Percentiles rank a stretch among this genome's conserved stretches.
Evolutionary conservation across 2,888 invertebrate species (phyloP).

Genomic region (Bhutanitis thaidina): DNA sequence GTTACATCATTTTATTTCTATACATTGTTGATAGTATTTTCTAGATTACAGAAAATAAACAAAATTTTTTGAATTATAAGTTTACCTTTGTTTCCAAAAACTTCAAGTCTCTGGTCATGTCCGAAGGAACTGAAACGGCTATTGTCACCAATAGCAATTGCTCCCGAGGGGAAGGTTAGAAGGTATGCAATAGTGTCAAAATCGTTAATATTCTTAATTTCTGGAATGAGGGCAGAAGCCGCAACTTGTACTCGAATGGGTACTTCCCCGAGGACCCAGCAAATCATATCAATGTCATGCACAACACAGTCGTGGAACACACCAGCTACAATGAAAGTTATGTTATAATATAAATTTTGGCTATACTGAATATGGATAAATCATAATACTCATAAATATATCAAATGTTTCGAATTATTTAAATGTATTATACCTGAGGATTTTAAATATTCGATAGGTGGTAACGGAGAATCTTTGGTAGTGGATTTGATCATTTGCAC

Average conservation of each 20-base stretch:
- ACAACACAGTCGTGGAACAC: slow-evolving; percentile 85
- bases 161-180: slow-evolving; percentile 82
- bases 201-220: slow-evolving; percentile 80
- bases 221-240: slow-evolving; percentile 78
- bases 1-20: background rate
- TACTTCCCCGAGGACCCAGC: slow-evolving; percentile 82
- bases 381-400: no score
- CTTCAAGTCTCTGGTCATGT: slow-evolving; percentile 80
- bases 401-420: no score
- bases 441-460: slow-evolving; percentile 81
- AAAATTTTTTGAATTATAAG: no score
- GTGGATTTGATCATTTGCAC: slow-evolving; percentile 82
- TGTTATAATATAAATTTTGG: no score
- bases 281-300: slow-evolving; percentile 84
- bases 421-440: slow-evolving; percentile 63
- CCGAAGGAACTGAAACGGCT: slow-evolving; percentile 82
- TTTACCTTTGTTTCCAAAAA: no score
- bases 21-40: slow-evolving; percentile 32
- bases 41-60: no score
- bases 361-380: no score
- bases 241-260: slow-evolving; percentile 78
- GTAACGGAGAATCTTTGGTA: slow-evolving; percentile 83
- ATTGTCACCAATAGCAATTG: slow-evolving; percentile 81
- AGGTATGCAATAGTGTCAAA: slow-evolving; percentile 82
- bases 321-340: slow-evolving; percentile 70